A percentile compares a stretch with the other conserved stretches of the same genome.
Conservation (phyloP, 1,140 invertebrate species). For the Scaptomyza graminum region DNA sequence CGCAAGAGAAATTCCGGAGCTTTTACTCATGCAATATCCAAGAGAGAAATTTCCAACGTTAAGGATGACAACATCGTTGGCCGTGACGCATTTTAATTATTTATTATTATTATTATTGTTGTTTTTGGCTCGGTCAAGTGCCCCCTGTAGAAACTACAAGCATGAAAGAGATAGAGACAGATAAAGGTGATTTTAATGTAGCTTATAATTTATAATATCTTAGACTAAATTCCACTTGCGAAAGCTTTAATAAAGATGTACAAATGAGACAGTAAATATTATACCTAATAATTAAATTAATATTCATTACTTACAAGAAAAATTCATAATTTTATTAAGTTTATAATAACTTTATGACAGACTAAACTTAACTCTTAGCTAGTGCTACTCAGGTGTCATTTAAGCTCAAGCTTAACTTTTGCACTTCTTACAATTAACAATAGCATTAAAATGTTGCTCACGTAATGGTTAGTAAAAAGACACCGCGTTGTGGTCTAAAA, state of each 20-base stretch:
- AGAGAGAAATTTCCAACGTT: not conserved
- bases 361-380: not conserved
- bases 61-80: slow-evolving; percentile 7
- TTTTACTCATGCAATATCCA: too few relatives aligned
- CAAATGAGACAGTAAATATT: too few relatives aligned
- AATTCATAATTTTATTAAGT: too few relatives aligned
- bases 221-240: not conserved
- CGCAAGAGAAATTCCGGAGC: not conserved
- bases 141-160: slow-evolving; percentile 15
- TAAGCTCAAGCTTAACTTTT: not conserved
- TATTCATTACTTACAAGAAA: too few relatives aligned
- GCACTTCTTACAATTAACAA: slow-evolving; percentile 21
- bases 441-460: slow-evolving; percentile 28
- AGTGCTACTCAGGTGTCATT: not conserved
- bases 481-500: slow-evolving; percentile 10
- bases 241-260: too few relatives aligned
- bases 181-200: not conserved
- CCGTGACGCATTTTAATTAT: slow-evolving; percentile 48
- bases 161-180: not conserved
- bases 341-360: not conserved
- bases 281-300: too few relatives aligned
- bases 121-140: not conserved
- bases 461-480: slow-evolving; percentile 1
- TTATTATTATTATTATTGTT: slow-evolving; percentile 47
- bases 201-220: slow-evolving; percentile 25